phyloP scores from a whole-genome alignment of 2,797 vertebrate species.

The Falco biarmicus region DNA sequence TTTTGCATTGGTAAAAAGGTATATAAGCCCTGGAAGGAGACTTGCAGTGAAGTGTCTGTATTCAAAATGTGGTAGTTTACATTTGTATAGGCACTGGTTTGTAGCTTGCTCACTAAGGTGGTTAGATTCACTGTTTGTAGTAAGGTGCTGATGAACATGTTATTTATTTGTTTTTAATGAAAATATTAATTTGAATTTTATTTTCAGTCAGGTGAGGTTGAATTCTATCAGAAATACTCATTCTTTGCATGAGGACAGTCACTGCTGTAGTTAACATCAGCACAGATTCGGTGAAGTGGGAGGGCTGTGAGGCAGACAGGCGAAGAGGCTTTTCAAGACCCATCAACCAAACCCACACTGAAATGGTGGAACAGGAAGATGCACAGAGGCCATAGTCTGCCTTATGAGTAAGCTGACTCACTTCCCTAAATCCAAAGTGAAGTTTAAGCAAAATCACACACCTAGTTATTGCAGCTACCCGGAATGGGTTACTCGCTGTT shows the following conservation, averaged over 20 bases:
- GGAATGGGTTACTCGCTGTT: neutral
- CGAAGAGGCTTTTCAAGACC: neutral
- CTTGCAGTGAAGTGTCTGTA: neutral
- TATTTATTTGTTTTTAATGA: neutral
- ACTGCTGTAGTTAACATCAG: neutral
- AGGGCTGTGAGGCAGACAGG: neutral
- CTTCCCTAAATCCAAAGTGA: neutral
- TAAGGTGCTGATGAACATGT: neutral
- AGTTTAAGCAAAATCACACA: neutral
- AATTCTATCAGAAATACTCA: neutral
- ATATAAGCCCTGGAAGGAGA: neutral
- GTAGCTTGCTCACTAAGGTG: neutral
- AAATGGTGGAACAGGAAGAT: neutral
- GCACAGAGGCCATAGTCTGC: neutral
- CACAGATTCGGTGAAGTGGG: neutral
- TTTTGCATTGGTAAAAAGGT: neutral
- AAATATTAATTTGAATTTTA: neutral
- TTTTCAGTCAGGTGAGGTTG: neutral
- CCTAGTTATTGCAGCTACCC: neutral
- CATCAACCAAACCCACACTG: neutral
- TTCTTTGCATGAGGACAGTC: neutral
- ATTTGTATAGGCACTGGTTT: neutral
- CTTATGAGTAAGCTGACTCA: neutral
- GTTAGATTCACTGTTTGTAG: neutral
- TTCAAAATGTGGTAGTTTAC: neutral